phyloP scores from a whole-genome alignment of 2,888 invertebrate genomes.

The Caenorhabditis panamensis region DNA sequence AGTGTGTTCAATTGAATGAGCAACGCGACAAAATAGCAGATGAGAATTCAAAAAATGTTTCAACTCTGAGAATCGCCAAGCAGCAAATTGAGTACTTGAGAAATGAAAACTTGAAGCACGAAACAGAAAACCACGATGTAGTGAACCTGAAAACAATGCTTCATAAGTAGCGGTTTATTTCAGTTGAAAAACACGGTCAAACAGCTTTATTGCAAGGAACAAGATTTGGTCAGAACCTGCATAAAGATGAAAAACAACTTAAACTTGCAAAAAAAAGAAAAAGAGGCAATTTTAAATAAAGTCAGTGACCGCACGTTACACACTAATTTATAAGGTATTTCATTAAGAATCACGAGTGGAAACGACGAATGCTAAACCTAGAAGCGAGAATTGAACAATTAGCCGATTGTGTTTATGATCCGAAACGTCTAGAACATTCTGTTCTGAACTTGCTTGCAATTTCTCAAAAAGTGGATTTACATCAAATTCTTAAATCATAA shows the following conservation, averaged over 20 bases:
- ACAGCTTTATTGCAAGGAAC: constrained; percentile 37
- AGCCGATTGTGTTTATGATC: constrained; percentile 66
- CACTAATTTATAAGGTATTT: too few species aligned
- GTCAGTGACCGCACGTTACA: too few species aligned
- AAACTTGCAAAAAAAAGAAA: constrained; percentile 9
- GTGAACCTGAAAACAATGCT: background rate
- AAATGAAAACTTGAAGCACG: constrained; percentile 40
- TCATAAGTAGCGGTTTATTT: background rate
- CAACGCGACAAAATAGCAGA: constrained; percentile 59
- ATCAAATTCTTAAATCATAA: constrained; percentile 52
- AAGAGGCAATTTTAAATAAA: too few species aligned
- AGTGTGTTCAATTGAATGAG: constrained; percentile 66
- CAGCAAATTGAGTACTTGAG: constrained; percentile 56
- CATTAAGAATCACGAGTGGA: constrained; percentile 50
- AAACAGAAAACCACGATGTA: constrained; percentile 51
- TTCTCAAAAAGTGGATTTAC: constrained; percentile 62
- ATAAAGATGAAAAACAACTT: constrained; percentile 49
- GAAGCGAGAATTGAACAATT: constrained; percentile 65
- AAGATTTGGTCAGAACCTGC: constrained; percentile 22
- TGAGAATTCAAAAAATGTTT: constrained; percentile 51
- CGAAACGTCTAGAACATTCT: constrained; percentile 61
- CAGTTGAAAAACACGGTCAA: constrained; percentile 40
- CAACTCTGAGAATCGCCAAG: constrained; percentile 38
- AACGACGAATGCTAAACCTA: constrained; percentile 51
- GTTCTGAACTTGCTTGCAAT: constrained; percentile 59